Percentiles rank a stretch among this genome's conserved stretches.
These are phyloP conservation scores for Holacanthella duospinosa DNA, from an alignment of 2,888 invertebrate genomes.

Conservation along the genomic window DNA sequence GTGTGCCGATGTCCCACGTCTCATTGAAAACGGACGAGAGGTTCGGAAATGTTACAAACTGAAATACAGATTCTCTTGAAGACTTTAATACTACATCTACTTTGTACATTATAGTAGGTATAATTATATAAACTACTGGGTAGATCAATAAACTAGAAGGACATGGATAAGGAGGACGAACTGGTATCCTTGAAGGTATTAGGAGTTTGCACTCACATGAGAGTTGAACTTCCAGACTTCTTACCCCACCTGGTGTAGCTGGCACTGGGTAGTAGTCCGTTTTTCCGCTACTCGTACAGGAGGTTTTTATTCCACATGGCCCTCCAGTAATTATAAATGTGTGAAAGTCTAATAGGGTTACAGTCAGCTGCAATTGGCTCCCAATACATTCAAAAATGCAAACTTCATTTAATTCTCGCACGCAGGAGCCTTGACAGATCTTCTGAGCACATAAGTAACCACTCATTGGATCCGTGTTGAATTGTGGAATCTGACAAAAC, in stretches of 20 bases:
- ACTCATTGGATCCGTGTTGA: slow-evolving; percentile 4
- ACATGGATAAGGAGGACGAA: slow-evolving; percentile 2
- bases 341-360: slow-evolving; percentile 1
- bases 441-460: background rate
- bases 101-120: slow-evolving; percentile 5
- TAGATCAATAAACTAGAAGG: background rate
- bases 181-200: background rate
- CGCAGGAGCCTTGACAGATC: background rate
- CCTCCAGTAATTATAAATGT: background rate
- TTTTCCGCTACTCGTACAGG: too few relatives aligned
- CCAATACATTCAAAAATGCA: slow-evolving; percentile 6
- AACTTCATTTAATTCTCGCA: background rate
- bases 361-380: background rate
- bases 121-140: background rate
- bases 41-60: background rate
- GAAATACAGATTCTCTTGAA: too few relatives aligned
- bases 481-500: slow-evolving; percentile 3
- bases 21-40: background rate
- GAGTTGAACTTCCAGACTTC: background rate
- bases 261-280: too few relatives aligned
- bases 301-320: background rate
- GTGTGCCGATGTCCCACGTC: slow-evolving; percentile 1
- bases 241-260: background rate
- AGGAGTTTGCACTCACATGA: background rate
- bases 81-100: slow-evolving; percentile 1